Percentiles rank a stretch among this genome's conserved stretches.
These are phyloP conservation scores for Semicossyphus pulcher DNA, from an alignment of 2,113 vertebrate species.

Conservation along the genomic window DNA sequence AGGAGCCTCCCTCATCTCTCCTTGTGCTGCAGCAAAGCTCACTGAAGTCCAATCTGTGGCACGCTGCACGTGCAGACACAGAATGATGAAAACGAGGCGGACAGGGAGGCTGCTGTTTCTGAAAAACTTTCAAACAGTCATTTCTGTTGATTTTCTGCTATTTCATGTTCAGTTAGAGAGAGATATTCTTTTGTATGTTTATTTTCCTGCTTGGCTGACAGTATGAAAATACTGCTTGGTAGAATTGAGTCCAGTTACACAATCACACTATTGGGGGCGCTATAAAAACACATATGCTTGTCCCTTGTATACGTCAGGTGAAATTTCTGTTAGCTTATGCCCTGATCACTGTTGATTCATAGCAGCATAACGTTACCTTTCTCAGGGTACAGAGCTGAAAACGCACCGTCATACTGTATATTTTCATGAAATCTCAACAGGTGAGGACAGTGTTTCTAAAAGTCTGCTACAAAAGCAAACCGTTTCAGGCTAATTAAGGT, in stretches of 20 bases:
- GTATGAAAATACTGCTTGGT: neutral
- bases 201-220: neutral
- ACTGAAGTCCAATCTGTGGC: slow-evolving; percentile 2
- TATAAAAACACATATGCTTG: slow-evolving; percentile 21
- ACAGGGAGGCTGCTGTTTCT: neutral
- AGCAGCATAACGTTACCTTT: neutral
- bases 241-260: neutral
- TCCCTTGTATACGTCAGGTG: neutral
- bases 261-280: slow-evolving; percentile 38
- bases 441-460: neutral
- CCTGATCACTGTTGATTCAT: neutral
- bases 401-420: neutral
- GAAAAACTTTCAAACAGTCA: neutral
- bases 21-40: slow-evolving; percentile 42
- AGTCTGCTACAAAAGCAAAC: neutral
- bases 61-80: neutral
- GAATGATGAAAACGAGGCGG: neutral
- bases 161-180: neutral
- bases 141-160: neutral
- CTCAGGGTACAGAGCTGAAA: neutral
- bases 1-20: slow-evolving; percentile 53
- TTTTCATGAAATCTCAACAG: slow-evolving; percentile 5
- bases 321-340: neutral
- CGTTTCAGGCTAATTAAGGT: neutral
- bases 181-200: neutral